phyloP scores from a whole-genome alignment of 2,797 vertebrate genomes.

The Sebastes umbrosus region DNA sequence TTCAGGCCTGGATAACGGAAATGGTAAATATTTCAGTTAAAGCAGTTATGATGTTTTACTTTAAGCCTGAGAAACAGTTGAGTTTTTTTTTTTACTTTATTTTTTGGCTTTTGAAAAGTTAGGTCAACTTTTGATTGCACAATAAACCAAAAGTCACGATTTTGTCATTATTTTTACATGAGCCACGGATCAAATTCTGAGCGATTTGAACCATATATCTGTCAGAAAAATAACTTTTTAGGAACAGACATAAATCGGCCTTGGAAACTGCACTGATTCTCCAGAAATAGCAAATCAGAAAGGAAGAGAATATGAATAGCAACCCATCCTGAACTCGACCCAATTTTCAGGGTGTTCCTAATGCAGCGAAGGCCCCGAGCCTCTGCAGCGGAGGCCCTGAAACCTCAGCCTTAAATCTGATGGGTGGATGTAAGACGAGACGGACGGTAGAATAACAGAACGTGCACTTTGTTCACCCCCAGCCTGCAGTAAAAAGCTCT shows the following conservation, averaged over 20 bases:
- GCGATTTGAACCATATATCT: background rate
- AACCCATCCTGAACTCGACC: conserved; percentile 48
- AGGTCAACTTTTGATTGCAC: background rate
- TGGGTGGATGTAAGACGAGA: conserved; percentile 78
- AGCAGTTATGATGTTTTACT: conserved; percentile 8
- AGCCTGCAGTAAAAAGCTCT: conserved; percentile 75
- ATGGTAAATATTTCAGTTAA: background rate
- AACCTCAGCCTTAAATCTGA: conserved; percentile 78
- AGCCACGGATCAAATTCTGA: conserved; percentile 23
- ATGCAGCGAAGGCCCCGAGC: conserved; percentile 46
- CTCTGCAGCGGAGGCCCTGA: conserved; percentile 62
- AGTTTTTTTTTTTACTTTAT: background rate
- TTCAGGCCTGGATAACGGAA: conserved; percentile 13
- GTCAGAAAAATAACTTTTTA: conserved; percentile 24
- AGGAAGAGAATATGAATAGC: conserved; percentile 40
- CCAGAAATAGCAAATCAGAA: conserved; percentile 51
- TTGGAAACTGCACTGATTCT: conserved; percentile 26
- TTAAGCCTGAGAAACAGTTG: background rate
- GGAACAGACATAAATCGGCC: conserved; percentile 13
- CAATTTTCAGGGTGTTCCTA: conserved; percentile 62
- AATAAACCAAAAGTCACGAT: conserved; percentile 10
- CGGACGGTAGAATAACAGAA: conserved; percentile 78
- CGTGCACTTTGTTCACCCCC: conserved; percentile 76
- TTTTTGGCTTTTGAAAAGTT: background rate
- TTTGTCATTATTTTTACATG: conserved; percentile 8